Evolutionary conservation across 2,888 invertebrate species (phyloP).

Genomic region (Leucophenga montana): DNA sequence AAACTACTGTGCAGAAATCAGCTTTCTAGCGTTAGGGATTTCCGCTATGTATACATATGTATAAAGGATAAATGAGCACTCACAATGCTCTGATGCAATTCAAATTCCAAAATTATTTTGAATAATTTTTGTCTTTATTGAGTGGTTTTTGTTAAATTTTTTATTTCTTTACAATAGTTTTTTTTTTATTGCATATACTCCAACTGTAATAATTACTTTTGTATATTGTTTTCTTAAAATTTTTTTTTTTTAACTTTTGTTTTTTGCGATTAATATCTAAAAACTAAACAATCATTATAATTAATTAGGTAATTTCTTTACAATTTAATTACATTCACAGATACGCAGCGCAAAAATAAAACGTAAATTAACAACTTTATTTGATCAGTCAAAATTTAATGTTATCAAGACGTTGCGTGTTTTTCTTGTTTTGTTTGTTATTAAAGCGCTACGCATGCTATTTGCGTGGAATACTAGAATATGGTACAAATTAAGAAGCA

Average conservation of each 20-base stretch:
- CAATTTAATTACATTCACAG: slow-evolving; percentile 2
- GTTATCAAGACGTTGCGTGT: no score
- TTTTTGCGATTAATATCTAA: no score
- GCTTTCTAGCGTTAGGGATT: no score
- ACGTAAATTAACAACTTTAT: no score
- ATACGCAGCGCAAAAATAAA: not conserved
- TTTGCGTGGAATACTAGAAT: not conserved
- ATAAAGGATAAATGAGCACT: no score
- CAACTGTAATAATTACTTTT: slow-evolving; percentile 34
- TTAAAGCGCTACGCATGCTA: no score
- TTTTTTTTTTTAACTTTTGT: not conserved
- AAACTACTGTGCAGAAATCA: no score
- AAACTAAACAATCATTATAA: slow-evolving; percentile 8
- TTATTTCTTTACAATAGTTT: slow-evolving; percentile 8
- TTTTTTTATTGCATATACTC: not conserved
- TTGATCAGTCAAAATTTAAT: no score
- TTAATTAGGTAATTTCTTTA: slow-evolving; percentile 14
- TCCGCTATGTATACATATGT: no score
- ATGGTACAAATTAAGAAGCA: slow-evolving; percentile 19
- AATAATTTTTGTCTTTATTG: slow-evolving; percentile 10
- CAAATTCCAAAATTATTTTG: not conserved
- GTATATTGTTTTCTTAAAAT: slow-evolving; percentile 17
- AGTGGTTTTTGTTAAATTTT: not conserved
- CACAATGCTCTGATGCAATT: not conserved
- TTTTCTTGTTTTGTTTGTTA: no score